These are phyloP conservation scores for Drosophila prolongata DNA, from an alignment of 2,888 invertebrate species.

Conservation along the genomic window DNA sequence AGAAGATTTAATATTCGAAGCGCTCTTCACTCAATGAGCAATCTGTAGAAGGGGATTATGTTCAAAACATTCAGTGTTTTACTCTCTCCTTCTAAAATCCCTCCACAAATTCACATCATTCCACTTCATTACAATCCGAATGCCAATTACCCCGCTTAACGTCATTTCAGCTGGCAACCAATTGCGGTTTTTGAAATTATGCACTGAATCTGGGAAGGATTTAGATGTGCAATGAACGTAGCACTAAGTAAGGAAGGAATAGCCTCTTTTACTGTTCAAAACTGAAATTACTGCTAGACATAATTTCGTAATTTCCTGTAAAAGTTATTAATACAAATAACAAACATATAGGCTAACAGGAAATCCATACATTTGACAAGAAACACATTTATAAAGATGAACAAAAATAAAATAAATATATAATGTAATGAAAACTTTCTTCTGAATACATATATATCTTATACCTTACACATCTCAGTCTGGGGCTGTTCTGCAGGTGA, in stretches of 20 bases:
- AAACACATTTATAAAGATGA: too few relatives aligned
- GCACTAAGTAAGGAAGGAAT: too few relatives aligned
- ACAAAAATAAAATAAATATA: too few relatives aligned
- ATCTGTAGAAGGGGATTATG: background rate
- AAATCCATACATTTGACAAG: too few relatives aligned
- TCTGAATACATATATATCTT: background rate
- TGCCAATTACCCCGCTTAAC: conserved; percentile 28
- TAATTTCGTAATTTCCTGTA: too few relatives aligned
- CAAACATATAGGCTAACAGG: too few relatives aligned
- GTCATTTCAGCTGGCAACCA: background rate
- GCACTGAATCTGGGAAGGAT: conserved; percentile 1
- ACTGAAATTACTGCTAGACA: too few relatives aligned
- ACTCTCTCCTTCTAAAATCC: background rate
- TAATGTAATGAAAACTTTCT: too few relatives aligned
- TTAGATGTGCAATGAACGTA: background rate
- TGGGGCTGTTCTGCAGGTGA: too few relatives aligned
- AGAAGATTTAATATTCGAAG: background rate
- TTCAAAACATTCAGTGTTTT: background rate
- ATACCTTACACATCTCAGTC: background rate
- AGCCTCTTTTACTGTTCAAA: too few relatives aligned
- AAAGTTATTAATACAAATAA: too few relatives aligned
- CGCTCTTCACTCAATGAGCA: background rate
- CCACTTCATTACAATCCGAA: conserved; percentile 16
- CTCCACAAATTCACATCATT: background rate
- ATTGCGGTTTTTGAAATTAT: background rate